Percentiles rank a stretch among this genome's conserved stretches.
Evolutionary conservation across 2,113 vertebrate species (phyloP).

Genomic region (Zosterops borbonicus): DNA sequence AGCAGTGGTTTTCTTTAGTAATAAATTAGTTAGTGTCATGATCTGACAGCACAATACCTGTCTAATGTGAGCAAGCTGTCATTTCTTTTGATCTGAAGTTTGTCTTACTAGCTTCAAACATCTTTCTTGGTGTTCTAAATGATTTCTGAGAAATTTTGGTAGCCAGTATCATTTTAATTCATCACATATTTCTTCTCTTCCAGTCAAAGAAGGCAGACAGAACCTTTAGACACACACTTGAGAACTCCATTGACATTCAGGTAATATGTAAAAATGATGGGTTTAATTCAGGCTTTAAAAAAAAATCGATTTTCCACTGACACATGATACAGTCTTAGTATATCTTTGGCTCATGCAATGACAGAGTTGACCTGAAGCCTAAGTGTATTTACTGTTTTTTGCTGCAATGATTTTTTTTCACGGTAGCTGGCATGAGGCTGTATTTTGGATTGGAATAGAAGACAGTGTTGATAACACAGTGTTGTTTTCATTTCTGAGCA

Average conservation of each 20-base stretch:
- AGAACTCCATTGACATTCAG: not conserved
- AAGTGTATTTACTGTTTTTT: not conserved
- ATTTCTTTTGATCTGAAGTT: not conserved
- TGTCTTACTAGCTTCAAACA: not conserved
- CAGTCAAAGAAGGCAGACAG: not conserved
- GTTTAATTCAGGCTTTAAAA: not conserved
- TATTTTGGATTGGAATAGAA: not conserved
- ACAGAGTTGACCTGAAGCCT: not conserved
- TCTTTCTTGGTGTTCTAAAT: not conserved
- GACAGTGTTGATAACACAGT: not conserved
- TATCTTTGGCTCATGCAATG: not conserved
- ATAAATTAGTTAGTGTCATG: not conserved
- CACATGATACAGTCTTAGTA: not conserved
- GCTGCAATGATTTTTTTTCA: not conserved
- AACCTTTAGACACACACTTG: not conserved
- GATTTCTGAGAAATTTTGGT: not conserved
- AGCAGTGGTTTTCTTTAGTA: not conserved
- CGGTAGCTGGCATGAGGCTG: not conserved
- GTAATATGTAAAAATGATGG: not conserved
- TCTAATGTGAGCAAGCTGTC: not conserved
- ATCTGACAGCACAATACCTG: not conserved
- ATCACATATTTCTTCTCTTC: not conserved
- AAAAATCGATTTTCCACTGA: not conserved
- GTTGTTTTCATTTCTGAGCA: fast-evolving
- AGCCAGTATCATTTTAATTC: not conserved